phyloP scores from a whole-genome alignment of 2,113 vertebrate genomes.

The Entosphenus tridentatus region DNA sequence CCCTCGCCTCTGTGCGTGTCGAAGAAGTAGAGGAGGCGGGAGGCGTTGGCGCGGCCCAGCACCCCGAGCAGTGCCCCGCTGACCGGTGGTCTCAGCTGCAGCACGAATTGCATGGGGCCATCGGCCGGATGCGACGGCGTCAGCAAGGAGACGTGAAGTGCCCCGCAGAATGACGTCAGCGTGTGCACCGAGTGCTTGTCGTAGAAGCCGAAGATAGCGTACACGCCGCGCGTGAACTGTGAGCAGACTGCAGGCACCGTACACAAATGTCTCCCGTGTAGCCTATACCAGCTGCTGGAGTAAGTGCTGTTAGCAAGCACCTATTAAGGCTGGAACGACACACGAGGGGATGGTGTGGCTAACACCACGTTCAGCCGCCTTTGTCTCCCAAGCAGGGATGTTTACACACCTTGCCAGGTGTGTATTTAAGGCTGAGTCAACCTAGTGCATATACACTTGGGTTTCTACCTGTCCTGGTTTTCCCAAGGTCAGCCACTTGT shows the following conservation, averaged over 20 bases:
- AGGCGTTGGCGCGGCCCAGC: conserved; percentile 88
- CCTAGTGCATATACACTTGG: no score
- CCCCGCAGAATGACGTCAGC: conserved; percentile 92
- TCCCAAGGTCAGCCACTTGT: no score
- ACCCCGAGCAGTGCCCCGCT: conserved; percentile 67
- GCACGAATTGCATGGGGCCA: conserved; percentile 79
- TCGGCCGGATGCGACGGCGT: conserved; percentile 69
- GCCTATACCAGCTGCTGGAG: no score
- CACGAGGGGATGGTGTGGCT: no score
- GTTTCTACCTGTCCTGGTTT: no score
- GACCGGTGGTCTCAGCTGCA: conserved; percentile 74
- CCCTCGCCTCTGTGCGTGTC: conserved; percentile 78
- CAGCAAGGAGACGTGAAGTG: conserved; percentile 91
- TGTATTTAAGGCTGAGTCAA: no score
- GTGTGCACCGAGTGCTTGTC: conserved; percentile 95
- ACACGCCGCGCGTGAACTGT: conserved; percentile 91
- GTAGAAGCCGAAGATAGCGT: conserved; percentile 94
- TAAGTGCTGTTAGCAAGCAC: no score
- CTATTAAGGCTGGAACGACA: no score
- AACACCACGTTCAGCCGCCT: no score
- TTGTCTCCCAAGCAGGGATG: no score
- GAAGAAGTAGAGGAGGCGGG: conserved; percentile 78
- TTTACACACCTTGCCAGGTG: no score
- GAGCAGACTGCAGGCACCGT: conserved; percentile 54
- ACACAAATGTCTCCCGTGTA: no score